phyloP scores from a whole-genome alignment of 1,140 invertebrate species.

The Mizuhopecten yessoensis region DNA sequence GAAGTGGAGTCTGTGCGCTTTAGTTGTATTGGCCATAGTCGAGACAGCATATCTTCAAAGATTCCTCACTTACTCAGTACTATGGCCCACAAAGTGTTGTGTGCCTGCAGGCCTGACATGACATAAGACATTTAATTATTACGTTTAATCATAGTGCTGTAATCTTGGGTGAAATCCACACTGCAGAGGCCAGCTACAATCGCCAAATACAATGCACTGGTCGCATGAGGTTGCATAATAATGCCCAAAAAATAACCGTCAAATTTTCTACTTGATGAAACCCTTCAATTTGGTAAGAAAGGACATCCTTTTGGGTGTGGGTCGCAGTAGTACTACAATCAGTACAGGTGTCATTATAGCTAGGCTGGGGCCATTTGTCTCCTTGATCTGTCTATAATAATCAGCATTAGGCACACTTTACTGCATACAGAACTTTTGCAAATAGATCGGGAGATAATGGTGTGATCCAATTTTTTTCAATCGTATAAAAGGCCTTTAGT shows the following conservation, averaged over 20 bases:
- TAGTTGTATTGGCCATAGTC: no score
- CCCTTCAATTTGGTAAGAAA: not conserved
- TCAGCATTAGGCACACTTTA: not conserved
- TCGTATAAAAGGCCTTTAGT: not conserved
- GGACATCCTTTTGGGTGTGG: not conserved
- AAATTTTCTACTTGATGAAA: conserved; percentile 21
- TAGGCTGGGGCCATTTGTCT: not conserved
- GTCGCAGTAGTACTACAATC: not conserved
- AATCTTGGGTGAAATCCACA: conserved; percentile 1
- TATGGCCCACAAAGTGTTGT: conserved; percentile 1
- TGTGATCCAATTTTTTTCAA: not conserved
- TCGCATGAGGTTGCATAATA: conserved; percentile 37
- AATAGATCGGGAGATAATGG: not conserved
- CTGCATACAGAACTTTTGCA: not conserved
- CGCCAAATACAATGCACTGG: conserved; percentile 1
- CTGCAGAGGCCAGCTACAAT: not conserved
- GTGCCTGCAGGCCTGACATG: not conserved
- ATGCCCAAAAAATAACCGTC: conserved; percentile 33
- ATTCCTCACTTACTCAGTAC: not conserved
- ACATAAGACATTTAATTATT: conserved; percentile 29
- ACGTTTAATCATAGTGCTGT: not conserved
- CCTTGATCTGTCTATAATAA: not conserved
- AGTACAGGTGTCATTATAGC: not conserved
- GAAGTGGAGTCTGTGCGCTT: no score
- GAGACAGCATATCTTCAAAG: no score